phyloP scores from a whole-genome alignment of 1,140 invertebrate genomes.

The Steinernema khuongi region DNA sequence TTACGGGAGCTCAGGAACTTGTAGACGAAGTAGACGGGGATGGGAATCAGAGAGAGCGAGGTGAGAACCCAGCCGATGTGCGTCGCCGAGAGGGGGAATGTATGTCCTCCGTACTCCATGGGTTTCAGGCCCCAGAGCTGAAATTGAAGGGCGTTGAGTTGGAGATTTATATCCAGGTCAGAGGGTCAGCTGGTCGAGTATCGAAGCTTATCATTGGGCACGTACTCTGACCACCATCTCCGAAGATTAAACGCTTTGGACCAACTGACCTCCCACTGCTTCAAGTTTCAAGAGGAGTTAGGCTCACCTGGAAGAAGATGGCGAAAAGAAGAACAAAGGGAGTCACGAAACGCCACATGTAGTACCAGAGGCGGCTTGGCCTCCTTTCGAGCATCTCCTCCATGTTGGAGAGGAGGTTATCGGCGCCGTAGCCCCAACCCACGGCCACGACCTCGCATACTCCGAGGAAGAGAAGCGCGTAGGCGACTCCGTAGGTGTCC shows the following conservation, averaged over 20 bases:
- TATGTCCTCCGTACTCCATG: constrained; percentile 12
- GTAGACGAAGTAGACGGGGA: constrained; percentile 20
- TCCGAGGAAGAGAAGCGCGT: constrained; percentile 18
- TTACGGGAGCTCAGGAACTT: constrained; percentile 14
- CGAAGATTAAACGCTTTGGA: no score
- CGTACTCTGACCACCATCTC: no score
- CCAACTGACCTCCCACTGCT: no score
- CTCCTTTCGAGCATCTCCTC: not conserved
- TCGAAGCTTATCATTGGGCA: no score
- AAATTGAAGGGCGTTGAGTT: no score
- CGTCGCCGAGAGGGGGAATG: not conserved
- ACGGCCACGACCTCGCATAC: constrained; percentile 13
- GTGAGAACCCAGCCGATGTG: constrained; percentile 14
- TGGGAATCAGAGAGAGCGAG: not conserved
- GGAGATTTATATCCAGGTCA: no score
- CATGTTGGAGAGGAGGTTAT: constrained; percentile 16
- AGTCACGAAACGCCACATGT: constrained; percentile 1
- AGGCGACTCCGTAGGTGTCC: constrained; percentile 19
- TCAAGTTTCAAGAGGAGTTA: no score
- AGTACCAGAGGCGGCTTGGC: not conserved
- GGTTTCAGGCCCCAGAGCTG: constrained; percentile 18
- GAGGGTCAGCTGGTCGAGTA: no score
- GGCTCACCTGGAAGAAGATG: constrained; percentile 6
- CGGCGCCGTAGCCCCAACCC: constrained; percentile 11
- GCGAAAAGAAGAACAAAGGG: constrained; percentile 12